Conservation (phyloP, 2,113 vertebrate genomes). For the Grammomys dolichurus region DNA sequence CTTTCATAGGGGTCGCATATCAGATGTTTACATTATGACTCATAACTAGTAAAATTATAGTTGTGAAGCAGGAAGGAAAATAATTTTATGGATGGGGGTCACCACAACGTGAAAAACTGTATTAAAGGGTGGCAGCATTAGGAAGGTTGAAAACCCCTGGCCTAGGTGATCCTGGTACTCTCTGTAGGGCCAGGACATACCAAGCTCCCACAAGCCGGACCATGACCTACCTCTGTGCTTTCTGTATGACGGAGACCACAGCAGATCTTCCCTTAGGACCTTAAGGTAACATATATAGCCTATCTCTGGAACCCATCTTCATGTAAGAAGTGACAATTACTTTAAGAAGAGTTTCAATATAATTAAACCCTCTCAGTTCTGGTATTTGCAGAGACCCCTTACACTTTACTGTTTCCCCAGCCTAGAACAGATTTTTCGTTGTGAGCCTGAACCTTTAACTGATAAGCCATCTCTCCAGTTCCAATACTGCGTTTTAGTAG, state of each 20-base stretch:
- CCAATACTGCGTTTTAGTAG: conserved; percentile 10
- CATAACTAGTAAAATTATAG: not conserved
- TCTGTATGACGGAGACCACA: not conserved
- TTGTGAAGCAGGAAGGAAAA: not conserved
- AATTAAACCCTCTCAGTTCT: not conserved
- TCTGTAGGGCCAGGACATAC: not conserved
- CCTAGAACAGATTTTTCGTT: not conserved
- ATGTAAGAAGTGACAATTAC: not conserved
- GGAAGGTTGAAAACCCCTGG: not conserved
- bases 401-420: not conserved
- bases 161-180: not conserved
- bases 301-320: not conserved
- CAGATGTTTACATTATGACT: not conserved
- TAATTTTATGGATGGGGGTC: not conserved
- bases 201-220: not conserved
- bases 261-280: not conserved
- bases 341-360: not conserved
- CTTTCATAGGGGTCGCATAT: not conserved
- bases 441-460: not conserved
- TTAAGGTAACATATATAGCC: not conserved
- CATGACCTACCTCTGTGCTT: not conserved
- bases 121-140: not conserved
- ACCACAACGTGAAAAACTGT: not conserved
- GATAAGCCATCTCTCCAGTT: not conserved
- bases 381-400: not conserved